Percentiles rank a stretch among this genome's conserved stretches.
Conservation (phyloP, 2,888 invertebrate genomes). For the Nematopogon swammerdamellus region DNA sequence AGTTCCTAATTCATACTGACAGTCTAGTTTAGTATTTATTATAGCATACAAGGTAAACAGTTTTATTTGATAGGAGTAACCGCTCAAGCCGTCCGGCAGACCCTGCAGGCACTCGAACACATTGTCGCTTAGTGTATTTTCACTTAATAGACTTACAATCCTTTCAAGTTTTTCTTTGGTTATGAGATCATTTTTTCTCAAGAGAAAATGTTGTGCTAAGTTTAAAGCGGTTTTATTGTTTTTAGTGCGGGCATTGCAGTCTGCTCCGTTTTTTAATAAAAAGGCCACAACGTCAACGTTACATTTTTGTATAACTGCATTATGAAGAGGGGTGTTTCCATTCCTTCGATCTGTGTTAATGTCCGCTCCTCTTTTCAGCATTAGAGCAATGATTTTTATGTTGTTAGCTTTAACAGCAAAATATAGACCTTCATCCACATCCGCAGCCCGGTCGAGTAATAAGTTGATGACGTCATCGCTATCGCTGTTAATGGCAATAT, state of each 20-base stretch:
- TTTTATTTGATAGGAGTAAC: neutral
- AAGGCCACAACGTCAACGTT: no score
- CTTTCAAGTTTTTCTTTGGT: neutral
- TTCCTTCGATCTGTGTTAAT: no score
- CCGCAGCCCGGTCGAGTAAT: no score
- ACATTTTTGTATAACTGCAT: no score
- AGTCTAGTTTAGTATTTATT: neutral
- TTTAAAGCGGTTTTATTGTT: neutral
- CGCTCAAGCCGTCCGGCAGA: neutral
- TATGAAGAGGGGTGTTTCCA: no score
- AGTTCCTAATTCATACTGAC: neutral
- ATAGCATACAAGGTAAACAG: neutral
- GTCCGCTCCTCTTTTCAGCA: no score
- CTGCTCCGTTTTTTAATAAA: neutral
- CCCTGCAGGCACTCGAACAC: neutral
- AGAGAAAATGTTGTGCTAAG: neutral
- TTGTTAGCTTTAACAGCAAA: no score
- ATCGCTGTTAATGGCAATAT: no score
- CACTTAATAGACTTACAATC: neutral
- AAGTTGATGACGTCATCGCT: no score
- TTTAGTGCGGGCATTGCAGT: neutral
- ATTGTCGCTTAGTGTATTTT: neutral
- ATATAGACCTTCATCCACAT: no score
- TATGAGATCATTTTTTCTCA: no score
- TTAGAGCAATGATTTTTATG: no score